Evolutionary conservation across 2,797 vertebrate genomes (phyloP).

Genomic region (Mallotus villosus): DNA sequence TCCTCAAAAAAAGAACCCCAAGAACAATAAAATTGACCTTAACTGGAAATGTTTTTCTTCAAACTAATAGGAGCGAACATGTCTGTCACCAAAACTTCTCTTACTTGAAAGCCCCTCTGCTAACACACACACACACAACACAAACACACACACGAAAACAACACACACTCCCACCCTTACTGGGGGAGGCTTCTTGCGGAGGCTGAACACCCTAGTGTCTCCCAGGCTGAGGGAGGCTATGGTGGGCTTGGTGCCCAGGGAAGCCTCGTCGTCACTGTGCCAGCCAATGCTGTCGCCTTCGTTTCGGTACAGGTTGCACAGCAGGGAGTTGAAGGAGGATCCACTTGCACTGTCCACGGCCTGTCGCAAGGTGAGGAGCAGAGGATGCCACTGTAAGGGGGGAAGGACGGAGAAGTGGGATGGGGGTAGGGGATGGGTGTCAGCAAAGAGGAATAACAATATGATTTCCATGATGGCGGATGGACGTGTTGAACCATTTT

Average conservation of each 20-base stretch:
- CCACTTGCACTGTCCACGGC: constrained; percentile 73
- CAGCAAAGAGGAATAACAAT: background rate
- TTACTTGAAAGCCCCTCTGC: background rate
- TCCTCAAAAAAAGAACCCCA: no score
- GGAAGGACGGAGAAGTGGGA: background rate
- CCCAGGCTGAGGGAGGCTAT: constrained; percentile 93
- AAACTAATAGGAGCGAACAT: no score
- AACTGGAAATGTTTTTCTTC: no score
- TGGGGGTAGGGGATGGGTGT: background rate
- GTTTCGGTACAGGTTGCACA: constrained; percentile 91
- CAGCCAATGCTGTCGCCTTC: constrained; percentile 94
- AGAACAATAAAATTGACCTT: no score
- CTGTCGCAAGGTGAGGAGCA: constrained; percentile 76
- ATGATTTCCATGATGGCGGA: background rate
- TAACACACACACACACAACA: background rate
- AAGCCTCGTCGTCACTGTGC: constrained; percentile 90
- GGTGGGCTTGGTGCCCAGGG: constrained; percentile 78
- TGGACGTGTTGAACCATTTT: no score
- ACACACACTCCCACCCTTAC: constrained; percentile 69
- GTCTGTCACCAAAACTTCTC: no score
- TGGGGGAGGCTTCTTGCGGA: constrained; percentile 86
- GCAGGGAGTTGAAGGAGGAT: constrained; percentile 86
- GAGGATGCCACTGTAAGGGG: constrained; percentile 82
- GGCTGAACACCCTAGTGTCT: constrained; percentile 86
- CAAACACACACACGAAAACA: background rate